Evolutionary conservation across 1,140 invertebrate species (phyloP).

Genomic region (Octopus sinensis): DNA sequence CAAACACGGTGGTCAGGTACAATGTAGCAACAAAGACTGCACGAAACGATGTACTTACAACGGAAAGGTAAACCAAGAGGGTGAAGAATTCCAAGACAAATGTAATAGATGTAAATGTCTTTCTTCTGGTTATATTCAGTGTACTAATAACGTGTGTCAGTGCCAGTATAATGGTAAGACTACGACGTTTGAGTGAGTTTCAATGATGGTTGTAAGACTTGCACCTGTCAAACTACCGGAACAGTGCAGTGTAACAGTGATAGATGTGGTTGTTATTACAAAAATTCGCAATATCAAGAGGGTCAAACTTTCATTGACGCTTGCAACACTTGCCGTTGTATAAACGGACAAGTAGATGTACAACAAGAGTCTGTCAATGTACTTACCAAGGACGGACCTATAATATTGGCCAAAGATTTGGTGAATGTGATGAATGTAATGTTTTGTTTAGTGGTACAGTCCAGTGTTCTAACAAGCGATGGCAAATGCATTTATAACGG

Average conservation of each 20-base stretch:
- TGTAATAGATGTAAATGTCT: background rate
- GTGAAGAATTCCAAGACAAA: background rate
- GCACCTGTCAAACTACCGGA: background rate
- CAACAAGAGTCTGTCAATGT: background rate
- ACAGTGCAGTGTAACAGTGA: background rate
- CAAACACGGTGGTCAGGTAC: background rate
- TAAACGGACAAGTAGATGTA: background rate
- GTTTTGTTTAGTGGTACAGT: background rate
- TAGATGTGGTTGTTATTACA: background rate
- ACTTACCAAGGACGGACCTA: background rate
- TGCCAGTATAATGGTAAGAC: background rate
- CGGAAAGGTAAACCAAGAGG: background rate
- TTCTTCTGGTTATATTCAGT: background rate
- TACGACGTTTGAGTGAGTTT: background rate
- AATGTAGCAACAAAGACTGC: background rate
- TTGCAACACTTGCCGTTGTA: background rate
- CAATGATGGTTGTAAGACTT: background rate
- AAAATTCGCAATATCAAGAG: background rate
- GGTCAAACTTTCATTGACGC: background rate
- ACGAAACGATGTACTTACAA: constrained; percentile 1
- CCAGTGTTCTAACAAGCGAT: background rate
- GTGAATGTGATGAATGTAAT: background rate
- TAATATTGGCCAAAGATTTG: background rate
- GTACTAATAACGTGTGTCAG: background rate
- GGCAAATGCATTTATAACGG: background rate